Conservation (phyloP, 2,113 vertebrate species). For the Phalacrocorax brasilianus region DNA sequence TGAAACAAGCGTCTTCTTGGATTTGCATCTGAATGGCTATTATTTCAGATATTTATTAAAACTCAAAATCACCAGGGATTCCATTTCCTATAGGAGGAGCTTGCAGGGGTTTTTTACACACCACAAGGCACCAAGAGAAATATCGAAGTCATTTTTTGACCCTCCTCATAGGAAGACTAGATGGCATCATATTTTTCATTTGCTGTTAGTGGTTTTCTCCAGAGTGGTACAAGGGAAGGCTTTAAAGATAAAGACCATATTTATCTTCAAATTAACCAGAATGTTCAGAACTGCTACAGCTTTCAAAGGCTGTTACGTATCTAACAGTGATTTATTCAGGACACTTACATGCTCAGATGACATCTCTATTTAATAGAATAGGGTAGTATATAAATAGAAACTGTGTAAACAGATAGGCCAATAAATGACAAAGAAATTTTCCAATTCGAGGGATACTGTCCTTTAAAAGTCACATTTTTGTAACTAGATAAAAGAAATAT, state of each 20-base stretch:
- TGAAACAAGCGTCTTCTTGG: neutral
- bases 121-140: neutral
- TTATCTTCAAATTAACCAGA: neutral
- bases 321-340: neutral
- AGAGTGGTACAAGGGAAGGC: neutral
- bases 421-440: neutral
- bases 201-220: neutral
- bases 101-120: neutral
- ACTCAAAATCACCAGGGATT: neutral
- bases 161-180: neutral
- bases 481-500: neutral
- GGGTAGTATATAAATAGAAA: neutral
- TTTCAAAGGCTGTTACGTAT: neutral
- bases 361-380: neutral
- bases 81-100: neutral
- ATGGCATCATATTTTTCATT: neutral
- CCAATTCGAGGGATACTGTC: neutral
- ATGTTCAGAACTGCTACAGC: neutral
- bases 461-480: neutral
- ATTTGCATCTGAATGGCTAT: neutral
- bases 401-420: neutral
- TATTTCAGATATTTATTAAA: neutral
- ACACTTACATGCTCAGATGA: neutral
- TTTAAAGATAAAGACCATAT: neutral
- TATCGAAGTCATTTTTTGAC: neutral